phyloP scores from a whole-genome alignment of 2,797 vertebrate genomes.

The Pangasius macronema region DNA sequence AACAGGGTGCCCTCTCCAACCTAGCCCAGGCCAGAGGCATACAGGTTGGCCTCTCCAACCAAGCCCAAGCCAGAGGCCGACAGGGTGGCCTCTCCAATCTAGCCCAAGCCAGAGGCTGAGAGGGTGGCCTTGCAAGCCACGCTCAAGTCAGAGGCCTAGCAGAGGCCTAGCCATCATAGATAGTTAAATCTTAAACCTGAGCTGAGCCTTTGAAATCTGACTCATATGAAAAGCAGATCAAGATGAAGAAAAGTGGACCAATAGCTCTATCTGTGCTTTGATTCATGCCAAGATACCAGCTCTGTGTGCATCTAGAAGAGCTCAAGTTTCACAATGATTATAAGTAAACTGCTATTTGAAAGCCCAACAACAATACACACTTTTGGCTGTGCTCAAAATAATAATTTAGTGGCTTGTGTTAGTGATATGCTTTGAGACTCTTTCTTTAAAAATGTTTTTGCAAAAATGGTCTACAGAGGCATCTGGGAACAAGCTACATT shows the following conservation, averaged over 20 bases:
- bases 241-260: neutral
- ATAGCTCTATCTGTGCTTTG: neutral
- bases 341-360: neutral
- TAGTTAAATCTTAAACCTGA: neutral
- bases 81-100: too few relatives aligned
- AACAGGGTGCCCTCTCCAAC: too few relatives aligned
- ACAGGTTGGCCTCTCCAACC: too few relatives aligned
- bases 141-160: too few relatives aligned
- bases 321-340: neutral
- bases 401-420: neutral
- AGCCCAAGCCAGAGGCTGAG: too few relatives aligned
- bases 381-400: neutral
- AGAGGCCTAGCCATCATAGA: neutral
- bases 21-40: too few relatives aligned
- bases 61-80: too few relatives aligned
- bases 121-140: too few relatives aligned
- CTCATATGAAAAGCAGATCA: neutral
- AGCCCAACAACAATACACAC: neutral
- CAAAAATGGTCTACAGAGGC: neutral
- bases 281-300: neutral
- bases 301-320: neutral
- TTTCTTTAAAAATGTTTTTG: neutral
- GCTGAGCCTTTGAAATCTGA: neutral
- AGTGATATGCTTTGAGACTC: neutral
- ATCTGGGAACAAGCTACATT: neutral